Evolutionary conservation across 2,888 invertebrate genomes (phyloP).

Genomic region (Podabrus alpinus): DNA sequence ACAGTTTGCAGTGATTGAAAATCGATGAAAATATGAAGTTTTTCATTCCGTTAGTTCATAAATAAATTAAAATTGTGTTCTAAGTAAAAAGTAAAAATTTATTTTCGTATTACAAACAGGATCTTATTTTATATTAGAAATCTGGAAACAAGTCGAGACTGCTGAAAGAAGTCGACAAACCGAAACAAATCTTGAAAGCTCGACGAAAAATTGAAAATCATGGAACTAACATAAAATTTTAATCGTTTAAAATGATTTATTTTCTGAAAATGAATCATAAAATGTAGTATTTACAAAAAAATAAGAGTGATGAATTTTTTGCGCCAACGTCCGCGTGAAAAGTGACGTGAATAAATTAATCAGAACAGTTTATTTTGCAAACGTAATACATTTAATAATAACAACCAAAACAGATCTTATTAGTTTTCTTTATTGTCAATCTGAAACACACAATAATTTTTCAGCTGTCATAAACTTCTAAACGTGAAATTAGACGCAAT

Average conservation of each 20-base stretch:
- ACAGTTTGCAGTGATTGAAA: not conserved
- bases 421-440: not conserved
- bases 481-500: not conserved
- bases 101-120: not conserved
- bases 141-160: not conserved
- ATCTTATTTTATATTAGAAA: not conserved
- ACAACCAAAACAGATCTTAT: not conserved
- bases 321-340: not conserved
- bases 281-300: not conserved
- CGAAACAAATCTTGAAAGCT: not conserved
- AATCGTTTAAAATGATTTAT: not conserved
- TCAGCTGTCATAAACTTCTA: not conserved
- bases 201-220: not conserved
- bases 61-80: not conserved
- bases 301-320: not conserved
- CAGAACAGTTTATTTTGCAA: not conserved
- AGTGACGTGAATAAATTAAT: not conserved
- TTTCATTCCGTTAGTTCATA: not conserved
- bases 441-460: not conserved
- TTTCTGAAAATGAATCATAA: not conserved
- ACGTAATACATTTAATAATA: not conserved
- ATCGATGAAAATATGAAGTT: not conserved
- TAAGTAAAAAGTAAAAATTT: not conserved
- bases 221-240: not conserved
- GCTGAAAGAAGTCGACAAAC: not conserved